phyloP scores from a whole-genome alignment of 1,140 invertebrate species.

The Colletes latitarsis region DNA sequence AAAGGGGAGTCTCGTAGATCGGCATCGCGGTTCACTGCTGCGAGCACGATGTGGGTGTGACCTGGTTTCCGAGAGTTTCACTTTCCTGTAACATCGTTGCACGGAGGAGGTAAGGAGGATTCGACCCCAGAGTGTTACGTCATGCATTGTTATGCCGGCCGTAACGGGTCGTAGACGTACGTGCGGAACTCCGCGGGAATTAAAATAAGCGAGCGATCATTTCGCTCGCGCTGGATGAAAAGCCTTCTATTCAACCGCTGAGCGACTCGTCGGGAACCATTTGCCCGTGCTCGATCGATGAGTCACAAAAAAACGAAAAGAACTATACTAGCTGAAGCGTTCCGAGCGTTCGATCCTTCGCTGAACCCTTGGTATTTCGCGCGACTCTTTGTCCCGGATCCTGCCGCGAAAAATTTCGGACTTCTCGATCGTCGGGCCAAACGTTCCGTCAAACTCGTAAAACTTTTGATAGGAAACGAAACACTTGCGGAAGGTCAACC shows the following conservation, averaged over 20 bases:
- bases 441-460: too few relatives aligned
- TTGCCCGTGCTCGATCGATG: background rate
- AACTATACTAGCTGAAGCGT: constrained; percentile 6
- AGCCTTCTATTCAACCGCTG: background rate
- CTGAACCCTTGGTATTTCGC: background rate
- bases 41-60: constrained; percentile 80
- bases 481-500: too few relatives aligned
- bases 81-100: constrained; percentile 79
- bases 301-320: constrained; percentile 20
- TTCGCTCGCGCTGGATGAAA: constrained; percentile 20
- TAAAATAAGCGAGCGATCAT: constrained; percentile 70
- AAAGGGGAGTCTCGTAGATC: constrained; percentile 70
- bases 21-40: constrained; percentile 70
- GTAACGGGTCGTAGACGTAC: constrained; percentile 76
- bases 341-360: background rate
- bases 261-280: background rate
- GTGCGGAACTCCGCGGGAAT: constrained; percentile 76
- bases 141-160: constrained; percentile 81
- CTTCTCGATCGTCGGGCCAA: too few relatives aligned
- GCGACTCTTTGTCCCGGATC: background rate
- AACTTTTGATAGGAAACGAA: too few relatives aligned
- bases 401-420: background rate
- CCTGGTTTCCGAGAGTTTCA: constrained; percentile 82
- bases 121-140: constrained; percentile 78
- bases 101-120: constrained; percentile 79